Conservation (phyloP, 2,113 vertebrate species). For the Origma solitaria region DNA sequence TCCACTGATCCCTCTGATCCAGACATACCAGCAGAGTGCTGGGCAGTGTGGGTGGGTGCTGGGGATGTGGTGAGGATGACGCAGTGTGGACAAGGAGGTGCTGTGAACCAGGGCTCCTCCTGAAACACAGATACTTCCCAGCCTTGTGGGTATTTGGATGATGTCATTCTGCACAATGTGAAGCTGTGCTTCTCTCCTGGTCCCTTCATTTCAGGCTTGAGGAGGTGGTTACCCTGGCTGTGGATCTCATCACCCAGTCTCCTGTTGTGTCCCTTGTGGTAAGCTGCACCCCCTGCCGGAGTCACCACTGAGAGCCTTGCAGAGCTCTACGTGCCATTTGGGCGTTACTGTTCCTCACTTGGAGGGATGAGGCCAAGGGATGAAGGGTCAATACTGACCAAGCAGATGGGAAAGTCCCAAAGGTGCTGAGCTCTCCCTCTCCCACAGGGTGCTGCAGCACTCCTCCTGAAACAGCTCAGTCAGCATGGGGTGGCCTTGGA, state of each 20-base stretch:
- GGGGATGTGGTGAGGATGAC: neutral
- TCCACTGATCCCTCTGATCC: neutral
- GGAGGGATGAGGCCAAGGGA: neutral
- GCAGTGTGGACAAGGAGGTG: neutral
- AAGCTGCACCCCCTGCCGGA: neutral
- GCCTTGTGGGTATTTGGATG: neutral
- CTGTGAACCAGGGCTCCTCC: neutral
- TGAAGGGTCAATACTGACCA: neutral
- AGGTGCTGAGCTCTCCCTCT: neutral
- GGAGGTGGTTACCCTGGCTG: slow-evolving; percentile 26
- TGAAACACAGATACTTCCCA: neutral
- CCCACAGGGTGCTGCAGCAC: slow-evolving; percentile 68
- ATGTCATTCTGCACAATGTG: neutral
- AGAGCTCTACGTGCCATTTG: neutral
- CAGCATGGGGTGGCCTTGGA: slow-evolving; percentile 49
- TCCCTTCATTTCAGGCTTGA: slow-evolving; percentile 61
- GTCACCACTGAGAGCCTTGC: neutral
- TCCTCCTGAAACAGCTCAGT: slow-evolving; percentile 65
- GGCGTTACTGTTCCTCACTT: neutral
- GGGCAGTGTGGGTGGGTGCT: neutral
- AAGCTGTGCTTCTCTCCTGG: neutral
- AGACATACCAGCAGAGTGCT: neutral
- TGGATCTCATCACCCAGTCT: slow-evolving; percentile 56
- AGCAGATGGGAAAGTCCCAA: neutral
- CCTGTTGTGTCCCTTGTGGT: slow-evolving; percentile 61